These are phyloP conservation scores for Lerema accius DNA, from an alignment of 1,140 invertebrate genomes.

Conservation along the genomic window DNA sequence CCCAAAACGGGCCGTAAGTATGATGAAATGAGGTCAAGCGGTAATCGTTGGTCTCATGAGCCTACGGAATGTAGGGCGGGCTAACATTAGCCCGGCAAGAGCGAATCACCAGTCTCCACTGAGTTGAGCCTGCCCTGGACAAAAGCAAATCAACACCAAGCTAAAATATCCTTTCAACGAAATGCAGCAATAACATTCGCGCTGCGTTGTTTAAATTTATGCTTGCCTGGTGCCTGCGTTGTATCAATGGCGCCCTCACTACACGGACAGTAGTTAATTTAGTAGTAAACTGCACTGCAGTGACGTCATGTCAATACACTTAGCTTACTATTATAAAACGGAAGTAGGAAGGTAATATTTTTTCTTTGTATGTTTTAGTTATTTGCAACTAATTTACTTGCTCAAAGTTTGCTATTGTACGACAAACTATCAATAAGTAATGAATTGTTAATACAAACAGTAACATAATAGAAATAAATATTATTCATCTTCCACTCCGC, in stretches of 20 bases:
- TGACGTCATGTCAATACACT: background rate
- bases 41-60: conserved; percentile 56
- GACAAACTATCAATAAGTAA: too few relatives aligned
- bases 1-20: conserved; percentile 34
- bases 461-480: too few relatives aligned
- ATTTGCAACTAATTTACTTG: too few relatives aligned
- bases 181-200: conserved; percentile 17
- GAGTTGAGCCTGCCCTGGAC: conserved; percentile 55
- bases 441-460: too few relatives aligned
- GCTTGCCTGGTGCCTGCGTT: conserved; percentile 16
- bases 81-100: conserved; percentile 69
- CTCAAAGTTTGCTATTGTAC: too few relatives aligned
- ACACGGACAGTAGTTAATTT: conserved; percentile 1
- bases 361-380: too few relatives aligned
- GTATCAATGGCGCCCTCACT: conserved; percentile 9
- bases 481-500: too few relatives aligned
- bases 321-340: too few relatives aligned
- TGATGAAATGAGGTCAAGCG: conserved; percentile 71
- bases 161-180: conserved; percentile 28
- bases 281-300: conserved; percentile 1
- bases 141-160: conserved; percentile 48
- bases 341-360: too few relatives aligned
- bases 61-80: conserved; percentile 70
- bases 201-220: conserved; percentile 16
- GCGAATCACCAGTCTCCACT: conserved; percentile 54